Evolutionary conservation across 2,113 vertebrate species (phyloP).

Genomic region (Notarius lentiginosus): DNA sequence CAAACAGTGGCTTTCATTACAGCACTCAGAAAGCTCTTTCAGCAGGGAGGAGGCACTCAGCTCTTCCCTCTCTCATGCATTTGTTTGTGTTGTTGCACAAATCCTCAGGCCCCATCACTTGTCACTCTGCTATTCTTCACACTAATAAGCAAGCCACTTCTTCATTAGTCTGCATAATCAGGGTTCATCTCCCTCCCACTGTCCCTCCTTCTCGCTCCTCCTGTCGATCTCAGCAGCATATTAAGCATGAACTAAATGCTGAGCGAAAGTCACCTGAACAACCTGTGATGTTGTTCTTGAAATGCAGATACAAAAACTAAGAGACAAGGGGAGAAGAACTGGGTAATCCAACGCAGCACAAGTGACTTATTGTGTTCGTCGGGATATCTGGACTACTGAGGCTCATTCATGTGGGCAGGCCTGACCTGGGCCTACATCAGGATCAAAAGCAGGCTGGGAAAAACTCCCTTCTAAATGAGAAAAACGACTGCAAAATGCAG

Average conservation of each 20-base stretch:
- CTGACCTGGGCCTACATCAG: constrained; percentile 6
- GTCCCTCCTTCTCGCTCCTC: constrained; percentile 32
- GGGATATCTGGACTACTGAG: constrained; percentile 5
- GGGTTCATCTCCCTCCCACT: constrained; percentile 38
- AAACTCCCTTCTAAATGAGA: constrained; percentile 27
- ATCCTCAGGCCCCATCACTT: constrained; percentile 33
- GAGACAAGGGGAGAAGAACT: background rate
- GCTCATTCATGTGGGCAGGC: constrained; percentile 25
- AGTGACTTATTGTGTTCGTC: constrained; percentile 22
- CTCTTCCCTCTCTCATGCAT: constrained; percentile 16
- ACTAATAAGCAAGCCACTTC: constrained; percentile 40
- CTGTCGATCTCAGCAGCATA: constrained; percentile 29
- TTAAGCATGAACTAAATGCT: constrained; percentile 20
- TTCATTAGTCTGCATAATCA: constrained; percentile 37
- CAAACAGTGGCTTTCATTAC: constrained; percentile 28
- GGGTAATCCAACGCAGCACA: constrained; percentile 28
- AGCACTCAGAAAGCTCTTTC: constrained; percentile 23
- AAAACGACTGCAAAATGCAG: constrained; percentile 3
- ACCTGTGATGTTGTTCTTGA: background rate
- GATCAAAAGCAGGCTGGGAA: constrained; percentile 16
- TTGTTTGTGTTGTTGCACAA: constrained; percentile 1
- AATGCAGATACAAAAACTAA: background rate
- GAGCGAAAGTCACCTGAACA: constrained; percentile 10
- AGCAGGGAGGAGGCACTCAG: background rate
- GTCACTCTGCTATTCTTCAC: constrained; percentile 35